Evolutionary conservation across 2,113 vertebrate genomes (phyloP), one percentile per base, ranked within the genome.

Genomic region (Melozone crissalis): DNA sequence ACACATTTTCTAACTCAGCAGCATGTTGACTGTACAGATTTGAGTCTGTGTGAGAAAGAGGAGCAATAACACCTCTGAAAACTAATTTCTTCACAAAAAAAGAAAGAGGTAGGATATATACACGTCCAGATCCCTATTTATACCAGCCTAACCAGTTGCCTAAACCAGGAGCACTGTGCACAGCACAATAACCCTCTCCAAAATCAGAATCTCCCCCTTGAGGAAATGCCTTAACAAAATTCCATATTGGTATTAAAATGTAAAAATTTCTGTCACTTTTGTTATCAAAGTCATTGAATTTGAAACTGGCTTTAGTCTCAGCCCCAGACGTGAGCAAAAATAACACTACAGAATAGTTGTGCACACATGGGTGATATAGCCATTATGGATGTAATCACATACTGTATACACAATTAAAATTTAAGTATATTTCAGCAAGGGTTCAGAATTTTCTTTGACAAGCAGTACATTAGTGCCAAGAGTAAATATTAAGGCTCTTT

Each of bases 281-380:
- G 8, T 83, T 90, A 85, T 90, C n/a, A 58, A 27, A 61, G 44
- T 19, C 18, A 41, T 20, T 21, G 49, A 43, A 31, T 37, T 58
- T 35, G 43, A 55, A 71, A 58, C 15, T 33, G 27, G 28, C 65
- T 87, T 82, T 26, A 68, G 35, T 81, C 51, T 59, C 44, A 58
- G 31, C 31, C 82, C 73, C 72, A 95, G 44, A 84, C 27, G 46
- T 23, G 54, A 89, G 33, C 14, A 73, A 82, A 95, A 96, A 41
- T 57, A 78, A 26, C 24, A 28, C 13, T 49, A 66, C 19, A 82
- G 44, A 59, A 74, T 52, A 28, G 12, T 28, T 7, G 28, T 35
- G 17, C 16, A 51, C 2, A 3, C 16, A 9, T 33, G 61, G n/a
- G 12, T 28, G 46, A 66, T 33, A 61, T 1, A 66, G n/a, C 79